A percentile compares a stretch with the other conserved stretches of the same genome.
Conservation (phyloP, 2,888 invertebrate species). For the Sabatieria punctata region DNA sequence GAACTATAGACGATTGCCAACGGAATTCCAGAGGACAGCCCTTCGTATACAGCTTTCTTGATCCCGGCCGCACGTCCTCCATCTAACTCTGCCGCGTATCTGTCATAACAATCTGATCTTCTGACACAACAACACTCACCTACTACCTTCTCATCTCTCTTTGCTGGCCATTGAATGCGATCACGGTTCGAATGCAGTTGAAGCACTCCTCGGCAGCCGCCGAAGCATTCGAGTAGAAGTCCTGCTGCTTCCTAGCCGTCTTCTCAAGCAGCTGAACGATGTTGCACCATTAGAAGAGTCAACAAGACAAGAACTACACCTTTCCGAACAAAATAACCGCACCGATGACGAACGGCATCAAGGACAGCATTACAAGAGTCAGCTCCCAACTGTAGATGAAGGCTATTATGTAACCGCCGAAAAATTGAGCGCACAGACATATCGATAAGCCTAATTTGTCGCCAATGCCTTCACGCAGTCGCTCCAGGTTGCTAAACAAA, state of each 20-base stretch:
- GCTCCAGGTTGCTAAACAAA: conserved; percentile 36
- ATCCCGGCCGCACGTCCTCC: too few relatives aligned
- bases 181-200: conserved; percentile 29
- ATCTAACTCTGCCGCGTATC: too few relatives aligned
- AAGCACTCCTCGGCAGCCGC: conserved; percentile 33
- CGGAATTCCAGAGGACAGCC: too few relatives aligned
- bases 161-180: conserved; percentile 29
- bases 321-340: conserved; percentile 34
- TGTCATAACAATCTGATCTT: too few relatives aligned
- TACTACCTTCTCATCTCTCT: conserved; percentile 25
- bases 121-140: too few relatives aligned
- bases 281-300: too few relatives aligned
- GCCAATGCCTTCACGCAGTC: conserved; percentile 39
- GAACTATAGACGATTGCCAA: too few relatives aligned
- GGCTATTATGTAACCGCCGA: conserved; percentile 36
- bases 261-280: too few relatives aligned
- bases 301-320: too few relatives aligned
- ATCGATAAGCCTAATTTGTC: conserved; percentile 39
- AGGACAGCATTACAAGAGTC: conserved; percentile 40
- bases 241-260: conserved; percentile 33
- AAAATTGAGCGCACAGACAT: too few relatives aligned
- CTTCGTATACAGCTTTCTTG: too few relatives aligned
- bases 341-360: conserved; percentile 38
- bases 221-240: conserved; percentile 31
- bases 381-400: conserved; percentile 41